Conservation (phyloP, 1,140 invertebrate genomes). For the Ceratina japonica region DNA sequence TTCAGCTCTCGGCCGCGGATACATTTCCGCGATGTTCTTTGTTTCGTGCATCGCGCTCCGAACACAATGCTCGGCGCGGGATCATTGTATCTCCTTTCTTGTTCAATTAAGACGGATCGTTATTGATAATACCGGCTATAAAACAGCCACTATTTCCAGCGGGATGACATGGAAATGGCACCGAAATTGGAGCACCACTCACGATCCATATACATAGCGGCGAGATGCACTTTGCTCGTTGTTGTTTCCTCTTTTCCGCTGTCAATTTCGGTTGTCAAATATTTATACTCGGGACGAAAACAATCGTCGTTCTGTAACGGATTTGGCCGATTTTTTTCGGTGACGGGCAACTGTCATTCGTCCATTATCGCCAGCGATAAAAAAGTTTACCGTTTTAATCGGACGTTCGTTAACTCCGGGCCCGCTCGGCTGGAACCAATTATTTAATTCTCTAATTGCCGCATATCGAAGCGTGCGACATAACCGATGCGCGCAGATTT, state of each 20-base stretch:
- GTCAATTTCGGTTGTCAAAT: not conserved
- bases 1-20: not conserved
- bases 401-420: too few species aligned
- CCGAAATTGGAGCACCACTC: too few species aligned
- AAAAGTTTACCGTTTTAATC: not conserved
- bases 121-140: not conserved
- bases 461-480: too few species aligned
- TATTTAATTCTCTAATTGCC: too few species aligned
- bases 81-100: not conserved
- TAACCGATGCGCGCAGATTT: too few species aligned
- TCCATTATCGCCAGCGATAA: not conserved
- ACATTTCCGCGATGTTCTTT: not conserved
- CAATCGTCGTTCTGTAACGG: not conserved
- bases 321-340: not conserved
- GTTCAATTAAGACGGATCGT: not conserved
- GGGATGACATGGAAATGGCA: not conserved
- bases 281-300: not conserved
- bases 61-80: too few species aligned
- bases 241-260: not conserved
- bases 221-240: not conserved
- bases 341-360: not conserved
- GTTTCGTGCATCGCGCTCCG: not conserved
- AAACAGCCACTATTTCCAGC: not conserved
- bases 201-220: not conserved
- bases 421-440: too few species aligned